Evolutionary conservation across 2,888 invertebrate genomes (phyloP).

Genomic region (Ischnus inquisitorius): DNA sequence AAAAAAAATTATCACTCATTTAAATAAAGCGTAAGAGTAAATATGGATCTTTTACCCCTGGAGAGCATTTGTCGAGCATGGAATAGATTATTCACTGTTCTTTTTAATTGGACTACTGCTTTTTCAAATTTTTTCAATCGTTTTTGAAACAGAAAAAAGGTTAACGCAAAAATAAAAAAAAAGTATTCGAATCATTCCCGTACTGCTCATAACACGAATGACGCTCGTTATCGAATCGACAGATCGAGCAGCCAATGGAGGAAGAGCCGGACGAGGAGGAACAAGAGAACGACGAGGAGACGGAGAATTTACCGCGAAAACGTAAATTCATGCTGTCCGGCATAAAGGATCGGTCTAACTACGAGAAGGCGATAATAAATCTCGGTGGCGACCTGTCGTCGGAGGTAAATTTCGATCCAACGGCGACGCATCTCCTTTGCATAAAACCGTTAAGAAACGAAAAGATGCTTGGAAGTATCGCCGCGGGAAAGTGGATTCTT

Average conservation of each 20-base stretch:
- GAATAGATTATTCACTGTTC: too few species aligned
- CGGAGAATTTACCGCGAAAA: conserved; percentile 55
- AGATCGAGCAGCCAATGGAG: conserved; percentile 46
- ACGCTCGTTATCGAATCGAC: too few species aligned
- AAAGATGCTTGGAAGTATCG: conserved; percentile 94
- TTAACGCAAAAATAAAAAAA: too few species aligned
- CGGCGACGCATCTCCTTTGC: conserved; percentile 92
- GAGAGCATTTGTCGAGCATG: too few species aligned
- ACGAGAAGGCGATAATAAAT: conserved; percentile 86
- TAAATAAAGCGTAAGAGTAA: too few species aligned
- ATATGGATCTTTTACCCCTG: too few species aligned
- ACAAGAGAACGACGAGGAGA: conserved; percentile 39
- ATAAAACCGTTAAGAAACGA: conserved; percentile 93
- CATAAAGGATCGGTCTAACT: conserved; percentile 86
- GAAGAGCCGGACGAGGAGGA: conserved; percentile 53
- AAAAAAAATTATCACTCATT: not conserved
- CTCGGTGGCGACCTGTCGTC: conserved; percentile 90
- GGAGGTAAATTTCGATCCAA: conserved; percentile 87
- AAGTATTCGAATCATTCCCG: too few species aligned
- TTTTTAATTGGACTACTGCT: too few species aligned
- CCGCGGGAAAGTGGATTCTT: conserved; percentile 96
- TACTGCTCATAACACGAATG: too few species aligned
- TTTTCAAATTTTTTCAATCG: too few species aligned
- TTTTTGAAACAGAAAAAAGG: too few species aligned
- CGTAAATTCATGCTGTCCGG: conserved; percentile 83